Conservation (phyloP, 2,888 invertebrate species). For the Pyrrhosoma nymphula region DNA sequence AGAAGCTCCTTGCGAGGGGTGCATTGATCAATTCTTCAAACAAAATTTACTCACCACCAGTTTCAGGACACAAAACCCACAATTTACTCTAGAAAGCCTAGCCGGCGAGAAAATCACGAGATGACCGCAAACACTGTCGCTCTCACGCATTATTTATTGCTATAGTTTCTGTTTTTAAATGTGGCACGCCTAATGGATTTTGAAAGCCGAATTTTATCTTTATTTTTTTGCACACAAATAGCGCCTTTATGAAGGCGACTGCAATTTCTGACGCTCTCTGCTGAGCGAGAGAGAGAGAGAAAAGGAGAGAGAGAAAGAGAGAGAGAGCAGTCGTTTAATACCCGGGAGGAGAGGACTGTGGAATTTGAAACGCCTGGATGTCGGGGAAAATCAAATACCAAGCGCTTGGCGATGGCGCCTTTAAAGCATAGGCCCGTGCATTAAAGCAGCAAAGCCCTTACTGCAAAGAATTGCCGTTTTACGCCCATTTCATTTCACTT, state of each 20-base stretch:
- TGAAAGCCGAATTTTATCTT: background rate
- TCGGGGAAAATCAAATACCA: background rate
- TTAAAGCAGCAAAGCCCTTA: background rate
- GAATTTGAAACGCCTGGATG: background rate
- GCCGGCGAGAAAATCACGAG: background rate
- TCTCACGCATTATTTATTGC: background rate
- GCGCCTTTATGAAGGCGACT: background rate
- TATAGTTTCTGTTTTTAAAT: background rate
- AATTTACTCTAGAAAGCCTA: background rate
- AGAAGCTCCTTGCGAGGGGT: no score
- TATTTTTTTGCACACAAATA: background rate
- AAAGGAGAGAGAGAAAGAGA: background rate
- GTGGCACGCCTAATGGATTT: background rate
- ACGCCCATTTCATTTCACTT: constrained; percentile 27
- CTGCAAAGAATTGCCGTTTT: constrained; percentile 29
- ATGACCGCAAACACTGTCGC: background rate
- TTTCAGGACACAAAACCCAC: background rate
- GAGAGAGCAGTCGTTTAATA: background rate
- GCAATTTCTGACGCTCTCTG: background rate
- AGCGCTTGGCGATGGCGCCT: background rate
- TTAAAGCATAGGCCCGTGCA: background rate
- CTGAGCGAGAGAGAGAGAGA: no score
- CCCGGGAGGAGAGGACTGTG: background rate
- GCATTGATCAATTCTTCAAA: background rate
- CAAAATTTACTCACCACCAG: background rate